Evolutionary conservation across 2,797 vertebrate species (phyloP).

Genomic region (Geotria australis): DNA sequence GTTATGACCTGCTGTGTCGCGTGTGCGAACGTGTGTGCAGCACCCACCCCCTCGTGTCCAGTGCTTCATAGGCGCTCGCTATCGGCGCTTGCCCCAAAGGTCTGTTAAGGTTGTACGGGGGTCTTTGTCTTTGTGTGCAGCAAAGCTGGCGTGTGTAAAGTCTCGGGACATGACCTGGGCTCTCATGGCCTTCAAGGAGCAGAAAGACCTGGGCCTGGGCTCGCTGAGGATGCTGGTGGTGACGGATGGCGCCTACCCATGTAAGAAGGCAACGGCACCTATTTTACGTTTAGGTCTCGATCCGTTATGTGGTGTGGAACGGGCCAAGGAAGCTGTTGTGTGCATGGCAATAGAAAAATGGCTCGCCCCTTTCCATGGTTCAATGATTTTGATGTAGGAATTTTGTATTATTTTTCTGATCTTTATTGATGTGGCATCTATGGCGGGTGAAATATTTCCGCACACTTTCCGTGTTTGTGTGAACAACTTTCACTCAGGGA

Average conservation of each 20-base stretch:
- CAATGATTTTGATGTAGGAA: no score
- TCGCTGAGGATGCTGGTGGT: conserved; percentile 84
- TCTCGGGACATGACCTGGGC: conserved; percentile 95
- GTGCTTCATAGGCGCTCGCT: neutral
- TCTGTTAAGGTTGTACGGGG: neutral
- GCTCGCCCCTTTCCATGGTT: no score
- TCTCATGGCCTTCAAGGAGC: conserved; percentile 88
- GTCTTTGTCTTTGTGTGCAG: conserved; percentile 9
- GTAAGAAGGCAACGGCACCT: conserved; percentile 16
- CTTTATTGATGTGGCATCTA: no score
- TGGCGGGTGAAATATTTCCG: no score
- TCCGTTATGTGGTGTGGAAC: no score
- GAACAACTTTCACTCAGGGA: no score
- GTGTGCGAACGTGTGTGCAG: neutral
- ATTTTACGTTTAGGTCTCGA: neutral
- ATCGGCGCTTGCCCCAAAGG: no score
- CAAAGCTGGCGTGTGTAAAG: conserved; percentile 64
- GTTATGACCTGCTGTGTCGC: neutral
- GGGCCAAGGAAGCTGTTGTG: no score
- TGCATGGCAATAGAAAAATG: no score
- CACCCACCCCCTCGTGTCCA: neutral
- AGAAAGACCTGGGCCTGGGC: conserved; percentile 65
- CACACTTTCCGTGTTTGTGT: no score
- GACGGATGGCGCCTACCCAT: conserved; percentile 81
- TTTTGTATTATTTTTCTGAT: no score